Evolutionary conservation across 2,888 invertebrate species (phyloP).

Genomic region (Drosophila glabriapex): DNA sequence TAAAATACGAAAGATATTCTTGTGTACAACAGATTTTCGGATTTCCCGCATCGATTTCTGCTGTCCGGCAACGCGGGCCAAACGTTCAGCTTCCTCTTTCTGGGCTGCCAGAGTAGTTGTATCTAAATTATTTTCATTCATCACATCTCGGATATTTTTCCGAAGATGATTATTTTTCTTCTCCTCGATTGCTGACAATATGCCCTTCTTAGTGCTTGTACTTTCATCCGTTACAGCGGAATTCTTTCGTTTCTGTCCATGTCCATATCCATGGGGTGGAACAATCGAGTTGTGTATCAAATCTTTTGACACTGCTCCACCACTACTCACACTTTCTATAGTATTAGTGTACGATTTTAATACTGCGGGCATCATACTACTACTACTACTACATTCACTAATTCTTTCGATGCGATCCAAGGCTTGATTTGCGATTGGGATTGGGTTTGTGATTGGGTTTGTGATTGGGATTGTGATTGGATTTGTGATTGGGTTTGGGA

Average conservation of each 20-base stretch:
- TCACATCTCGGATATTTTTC: constrained; percentile 95
- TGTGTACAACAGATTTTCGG: constrained; percentile 90
- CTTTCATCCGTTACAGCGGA: constrained; percentile 57
- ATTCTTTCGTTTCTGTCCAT: constrained; percentile 51
- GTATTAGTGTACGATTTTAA: constrained; percentile 34
- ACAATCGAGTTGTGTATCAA: constrained; percentile 22
- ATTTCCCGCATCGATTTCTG: constrained; percentile 93
- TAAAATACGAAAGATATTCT: constrained; percentile 88
- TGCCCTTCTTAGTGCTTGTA: constrained; percentile 54
- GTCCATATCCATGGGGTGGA: constrained; percentile 13
- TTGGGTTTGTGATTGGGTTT: not conserved
- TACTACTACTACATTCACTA: constrained; percentile 14
- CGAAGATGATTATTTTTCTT: constrained; percentile 88
- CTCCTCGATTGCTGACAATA: constrained; percentile 68
- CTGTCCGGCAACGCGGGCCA: constrained; percentile 93
- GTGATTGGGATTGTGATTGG: not conserved
- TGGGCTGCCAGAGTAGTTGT: constrained; percentile 96
- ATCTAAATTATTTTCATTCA: constrained; percentile 96
- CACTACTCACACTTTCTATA: constrained; percentile 24
- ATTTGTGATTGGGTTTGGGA: not conserved
- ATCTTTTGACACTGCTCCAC: constrained; percentile 28
- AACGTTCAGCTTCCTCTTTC: constrained; percentile 95
- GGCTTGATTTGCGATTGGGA: constrained; percentile 1
- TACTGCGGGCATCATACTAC: constrained; percentile 34
- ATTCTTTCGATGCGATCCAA: constrained; percentile 24